Conservation (phyloP, 2,797 vertebrate genomes). For the Agapornis canus region DNA sequence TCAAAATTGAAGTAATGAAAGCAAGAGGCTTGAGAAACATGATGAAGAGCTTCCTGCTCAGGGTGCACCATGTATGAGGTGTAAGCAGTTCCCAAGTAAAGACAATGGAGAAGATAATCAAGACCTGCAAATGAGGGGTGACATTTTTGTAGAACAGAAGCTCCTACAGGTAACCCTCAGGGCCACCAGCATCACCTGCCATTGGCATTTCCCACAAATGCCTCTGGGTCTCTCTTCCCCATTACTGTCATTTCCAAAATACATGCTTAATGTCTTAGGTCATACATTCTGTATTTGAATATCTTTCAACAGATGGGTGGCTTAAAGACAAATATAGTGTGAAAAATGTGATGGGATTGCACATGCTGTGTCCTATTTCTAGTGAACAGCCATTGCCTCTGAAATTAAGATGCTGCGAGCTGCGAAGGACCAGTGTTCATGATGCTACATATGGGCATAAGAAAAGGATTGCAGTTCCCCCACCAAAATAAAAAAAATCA, state of each 20-base stretch:
- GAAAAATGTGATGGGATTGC: background rate
- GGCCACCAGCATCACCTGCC: background rate
- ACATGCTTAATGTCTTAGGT: rapidly evolving
- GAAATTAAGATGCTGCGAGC: background rate
- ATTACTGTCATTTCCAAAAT: rapidly evolving
- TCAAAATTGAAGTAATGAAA: background rate
- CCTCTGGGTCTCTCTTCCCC: background rate
- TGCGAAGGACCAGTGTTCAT: background rate
- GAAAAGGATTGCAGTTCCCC: background rate
- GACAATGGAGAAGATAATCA: background rate
- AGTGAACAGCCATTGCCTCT: background rate
- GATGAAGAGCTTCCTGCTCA: background rate
- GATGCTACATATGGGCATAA: background rate
- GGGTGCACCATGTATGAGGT: background rate
- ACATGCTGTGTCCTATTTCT: background rate
- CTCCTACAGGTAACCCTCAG: background rate
- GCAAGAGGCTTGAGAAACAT: background rate
- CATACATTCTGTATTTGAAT: background rate
- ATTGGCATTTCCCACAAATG: background rate
- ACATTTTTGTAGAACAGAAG: background rate
- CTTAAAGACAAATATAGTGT: background rate
- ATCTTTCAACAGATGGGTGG: background rate
- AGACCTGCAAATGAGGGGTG: background rate
- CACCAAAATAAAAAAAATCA: rapidly evolving
- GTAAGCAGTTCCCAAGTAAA: background rate